Evolutionary conservation across 2,113 vertebrate genomes (phyloP), one percentile per base, ranked within the genome.

Genomic region (Gobio gobio): DNA sequence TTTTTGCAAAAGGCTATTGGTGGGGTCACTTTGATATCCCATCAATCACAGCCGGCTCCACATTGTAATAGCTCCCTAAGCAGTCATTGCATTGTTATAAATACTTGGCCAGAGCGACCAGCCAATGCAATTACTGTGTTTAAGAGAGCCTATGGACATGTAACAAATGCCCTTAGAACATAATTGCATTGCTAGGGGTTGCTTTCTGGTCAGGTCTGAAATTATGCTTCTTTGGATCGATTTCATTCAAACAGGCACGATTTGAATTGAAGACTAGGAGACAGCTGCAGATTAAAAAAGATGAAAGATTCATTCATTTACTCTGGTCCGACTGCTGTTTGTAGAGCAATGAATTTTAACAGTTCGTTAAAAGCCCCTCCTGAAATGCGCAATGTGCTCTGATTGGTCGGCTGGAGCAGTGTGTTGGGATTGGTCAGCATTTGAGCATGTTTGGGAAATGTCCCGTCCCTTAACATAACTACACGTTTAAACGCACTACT

Each of bases 41-140:
- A 90, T 94, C 88, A 92, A 92, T 94, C 93, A 92, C 88, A 80
- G 51, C 84, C 90, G 87, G 90, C 90, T 90, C 66, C 79, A 86
- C 74, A 84, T 81, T 93, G 83, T 94, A 94, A 93, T 91, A 91
- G 92, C 90, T 90, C 93, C 92, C 93, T 13, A 74, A 90, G 91
- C 90, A 85, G 85, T 86, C 85, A 4, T 93, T 92, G 86, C 87
- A 81, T 91, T 91, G 91, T 92, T 92, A 92, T 92, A 93, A 94
- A 93, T 91, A 92, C 89, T 88, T 91, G 82, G 86, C 88, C 87
- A 81, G 83, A 47, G 36, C 84, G 51, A 75, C 88, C 81, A 88
- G 87, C 84, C 89, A 92, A 91, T 90, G 91, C 91, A 92, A 93
- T 93, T 92, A 92, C 85, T 90, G 87, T 83, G 88, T 86, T 84